Base-by-base conservation (phyloP, 2,113 vertebrate genomes). In the Garra rufa region DNA sequence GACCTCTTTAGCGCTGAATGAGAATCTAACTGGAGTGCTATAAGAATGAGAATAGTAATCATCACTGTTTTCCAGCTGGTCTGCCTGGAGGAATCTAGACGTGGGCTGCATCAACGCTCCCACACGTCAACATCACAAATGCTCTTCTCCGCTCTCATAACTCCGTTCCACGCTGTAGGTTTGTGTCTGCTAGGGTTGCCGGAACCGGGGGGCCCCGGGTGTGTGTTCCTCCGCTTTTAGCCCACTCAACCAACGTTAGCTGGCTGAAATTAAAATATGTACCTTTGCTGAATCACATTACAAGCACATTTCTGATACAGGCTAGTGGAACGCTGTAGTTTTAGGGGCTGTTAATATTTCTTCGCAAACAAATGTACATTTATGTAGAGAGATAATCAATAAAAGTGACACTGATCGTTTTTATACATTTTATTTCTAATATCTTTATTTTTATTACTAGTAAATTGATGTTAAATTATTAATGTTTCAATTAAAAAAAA, bases 41-140 rank as follows among this genome's bases (percentile, higher is more conserved):
- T 55, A 30, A 82, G 43, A 70, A 52, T 24, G 46, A 70, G 30
- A 70, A 55, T 55, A 67, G 61, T 50, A 81, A 67, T 81, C 61
- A 50, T 70, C 28, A 55, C 43, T 38, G 61, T 70, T 82, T 34
- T 82, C 30, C 63, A 82, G 63, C 65, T 41, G 30, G 63, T 70
- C 48, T 78, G 61, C 65, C 24, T 52, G 38, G 50, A 79, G 52
- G 67, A 85, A 85, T 85, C 65, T 73, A 59, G 50, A 70, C 15
- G 83, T 85, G 76, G 83, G 76, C 83, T 46, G 76, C 75, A 71
- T 77, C n/a, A 61, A 9, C 21, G 10, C 63, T 59, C 83, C 65
- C 30, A 70, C 83, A 48, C 26, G n/a, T 46, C 41, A 70, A 30
- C 76, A 80, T 85, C 70, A 73, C 28, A 80, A 41, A 65, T 74